These are phyloP conservation scores for Molossus alvarezi DNA, from an alignment of 2,797 vertebrate genomes.

Conservation along the genomic window DNA sequence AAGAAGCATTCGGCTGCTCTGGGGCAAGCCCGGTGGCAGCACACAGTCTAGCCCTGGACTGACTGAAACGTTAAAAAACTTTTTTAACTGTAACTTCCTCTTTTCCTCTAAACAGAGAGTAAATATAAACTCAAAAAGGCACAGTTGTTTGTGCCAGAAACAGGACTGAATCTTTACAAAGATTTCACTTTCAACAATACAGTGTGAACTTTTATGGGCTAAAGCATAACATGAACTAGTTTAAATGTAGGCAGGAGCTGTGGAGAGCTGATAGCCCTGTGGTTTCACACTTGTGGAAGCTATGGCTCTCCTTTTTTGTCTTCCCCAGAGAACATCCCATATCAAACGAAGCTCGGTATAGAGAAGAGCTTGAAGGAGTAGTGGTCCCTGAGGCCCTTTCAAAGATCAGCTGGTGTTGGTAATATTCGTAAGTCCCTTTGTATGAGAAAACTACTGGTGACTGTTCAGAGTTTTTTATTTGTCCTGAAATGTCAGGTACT, in stretches of 20 bases:
- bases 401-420: neutral
- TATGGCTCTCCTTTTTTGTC: neutral
- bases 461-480: neutral
- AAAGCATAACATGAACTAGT: neutral
- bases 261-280: neutral
- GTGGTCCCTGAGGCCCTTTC: neutral
- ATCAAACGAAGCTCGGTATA: neutral
- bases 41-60: neutral
- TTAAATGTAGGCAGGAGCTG: neutral
- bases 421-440: constrained; percentile 19
- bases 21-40: neutral
- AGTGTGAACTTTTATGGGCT: neutral
- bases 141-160: constrained; percentile 54
- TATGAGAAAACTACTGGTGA: neutral
- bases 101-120: constrained; percentile 57
- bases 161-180: constrained; percentile 42
- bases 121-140: constrained; percentile 63
- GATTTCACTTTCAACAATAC: constrained; percentile 45
- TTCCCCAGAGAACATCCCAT: neutral
- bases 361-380: neutral
- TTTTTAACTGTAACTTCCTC: constrained; percentile 54
- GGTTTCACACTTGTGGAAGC: neutral
- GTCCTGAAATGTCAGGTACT: neutral
- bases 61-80: neutral
- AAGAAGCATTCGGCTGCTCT: neutral